Conservation (phyloP, 2,888 invertebrate genomes). For the Drosophila eohydei region DNA sequence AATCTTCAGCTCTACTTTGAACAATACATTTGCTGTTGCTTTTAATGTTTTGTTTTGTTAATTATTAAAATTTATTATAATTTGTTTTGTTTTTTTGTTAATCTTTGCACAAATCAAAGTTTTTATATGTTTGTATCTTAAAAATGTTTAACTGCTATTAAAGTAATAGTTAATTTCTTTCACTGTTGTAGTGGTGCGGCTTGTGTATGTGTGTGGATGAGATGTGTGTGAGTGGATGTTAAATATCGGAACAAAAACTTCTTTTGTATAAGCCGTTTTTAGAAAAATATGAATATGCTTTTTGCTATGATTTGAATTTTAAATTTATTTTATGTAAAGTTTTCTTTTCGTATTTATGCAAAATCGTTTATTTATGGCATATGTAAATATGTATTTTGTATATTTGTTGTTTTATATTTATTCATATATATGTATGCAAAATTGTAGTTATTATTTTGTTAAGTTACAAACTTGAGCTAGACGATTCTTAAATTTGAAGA, state of each 20-base stretch:
- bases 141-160: constrained; percentile 70
- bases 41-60: constrained; percentile 12
- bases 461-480: constrained; percentile 61
- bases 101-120: constrained; percentile 35
- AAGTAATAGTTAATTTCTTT: constrained; percentile 70
- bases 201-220: constrained; percentile 28
- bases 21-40: constrained; percentile 21
- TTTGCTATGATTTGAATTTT: constrained; percentile 40
- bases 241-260: constrained; percentile 58
- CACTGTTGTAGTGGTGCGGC: constrained; percentile 54
- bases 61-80: constrained; percentile 17
- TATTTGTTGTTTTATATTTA: constrained; percentile 20
- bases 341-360: constrained; percentile 30
- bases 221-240: constrained; percentile 32
- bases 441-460: constrained; percentile 41
- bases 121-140: constrained; percentile 40
- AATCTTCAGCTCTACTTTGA: constrained; percentile 29
- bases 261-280: constrained; percentile 67
- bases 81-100: constrained; percentile 5
- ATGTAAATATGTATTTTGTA: constrained; percentile 38
- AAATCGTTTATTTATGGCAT: constrained; percentile 52
- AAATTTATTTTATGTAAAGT: constrained; percentile 14
- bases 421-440: constrained; percentile 40
- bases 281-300: constrained; percentile 71
- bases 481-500: constrained; percentile 31